phyloP scores from a whole-genome alignment of 2,888 invertebrate species.

The Bellardia bayeri region DNA sequence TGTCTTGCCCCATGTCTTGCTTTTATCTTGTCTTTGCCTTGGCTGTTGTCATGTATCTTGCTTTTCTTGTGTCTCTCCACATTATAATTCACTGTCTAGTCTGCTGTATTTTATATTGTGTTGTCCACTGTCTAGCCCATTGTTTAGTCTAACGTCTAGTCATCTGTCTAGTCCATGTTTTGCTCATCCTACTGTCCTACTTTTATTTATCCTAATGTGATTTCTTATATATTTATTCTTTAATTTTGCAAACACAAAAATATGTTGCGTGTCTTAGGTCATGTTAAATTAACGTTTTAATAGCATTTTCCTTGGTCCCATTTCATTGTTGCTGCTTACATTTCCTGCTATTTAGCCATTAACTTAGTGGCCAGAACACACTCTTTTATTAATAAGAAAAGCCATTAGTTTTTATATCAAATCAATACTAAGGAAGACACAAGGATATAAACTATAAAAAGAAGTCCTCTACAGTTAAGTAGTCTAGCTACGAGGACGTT shows the following conservation, averaged over 20 bases:
- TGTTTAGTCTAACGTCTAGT: not conserved
- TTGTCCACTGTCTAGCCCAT: not conserved
- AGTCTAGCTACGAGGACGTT: constrained; percentile 16
- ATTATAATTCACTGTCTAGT: not conserved
- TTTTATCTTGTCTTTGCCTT: not conserved
- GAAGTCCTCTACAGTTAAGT: constrained; percentile 3
- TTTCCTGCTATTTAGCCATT: constrained; percentile 38
- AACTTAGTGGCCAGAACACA: not conserved
- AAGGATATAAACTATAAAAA: constrained; percentile 12
- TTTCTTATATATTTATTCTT: not conserved
- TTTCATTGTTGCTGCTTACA: constrained; percentile 2
- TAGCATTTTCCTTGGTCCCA: not conserved
- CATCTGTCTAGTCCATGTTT: not conserved
- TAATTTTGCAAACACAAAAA: not conserved
- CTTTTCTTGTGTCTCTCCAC: not conserved
- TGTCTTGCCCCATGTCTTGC: not conserved
- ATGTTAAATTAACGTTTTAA: constrained; percentile 21
- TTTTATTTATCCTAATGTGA: no score
- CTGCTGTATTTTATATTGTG: not conserved
- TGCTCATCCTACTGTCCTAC: no score
- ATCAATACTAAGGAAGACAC: not conserved
- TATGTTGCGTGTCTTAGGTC: constrained; percentile 22
- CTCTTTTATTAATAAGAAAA: not conserved
- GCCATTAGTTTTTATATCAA: constrained; percentile 26
- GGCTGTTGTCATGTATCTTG: not conserved